A percentile compares a stretch with the other conserved stretches of the same genome.
Conservation (phyloP, 2,797 vertebrate genomes). For the Platalea minor region DNA sequence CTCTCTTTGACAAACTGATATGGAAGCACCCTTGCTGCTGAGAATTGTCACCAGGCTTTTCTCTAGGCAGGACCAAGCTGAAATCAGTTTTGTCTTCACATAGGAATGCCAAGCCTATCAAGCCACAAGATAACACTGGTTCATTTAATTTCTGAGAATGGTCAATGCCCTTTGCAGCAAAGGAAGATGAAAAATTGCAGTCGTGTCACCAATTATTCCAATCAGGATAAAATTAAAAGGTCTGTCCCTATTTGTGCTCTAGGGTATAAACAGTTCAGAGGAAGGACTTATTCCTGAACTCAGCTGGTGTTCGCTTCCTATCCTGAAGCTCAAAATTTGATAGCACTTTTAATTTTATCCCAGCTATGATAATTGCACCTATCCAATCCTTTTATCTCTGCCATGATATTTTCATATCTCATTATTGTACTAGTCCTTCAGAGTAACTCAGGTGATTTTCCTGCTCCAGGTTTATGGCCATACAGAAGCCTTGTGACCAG, state of each 20-base stretch:
- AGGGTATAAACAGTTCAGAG: not conserved
- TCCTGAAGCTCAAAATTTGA: not conserved
- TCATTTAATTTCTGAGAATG: not conserved
- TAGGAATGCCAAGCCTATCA: not conserved
- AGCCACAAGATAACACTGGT: not conserved
- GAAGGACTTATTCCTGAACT: not conserved
- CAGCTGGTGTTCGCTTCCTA: not conserved
- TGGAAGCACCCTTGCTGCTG: not conserved
- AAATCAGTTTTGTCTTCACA: not conserved
- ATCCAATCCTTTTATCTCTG: not conserved
- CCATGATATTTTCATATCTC: not conserved
- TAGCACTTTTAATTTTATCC: conserved; percentile 7
- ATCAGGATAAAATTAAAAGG: not conserved
- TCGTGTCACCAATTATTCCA: not conserved
- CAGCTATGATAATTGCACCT: not conserved
- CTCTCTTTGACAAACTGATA: not conserved
- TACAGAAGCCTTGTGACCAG: not conserved
- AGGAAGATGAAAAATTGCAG: not conserved
- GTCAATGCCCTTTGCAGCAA: not conserved
- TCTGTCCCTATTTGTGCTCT: not conserved
- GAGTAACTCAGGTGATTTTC: not conserved
- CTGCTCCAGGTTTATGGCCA: not conserved
- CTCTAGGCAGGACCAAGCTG: not conserved
- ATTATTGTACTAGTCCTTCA: not conserved
- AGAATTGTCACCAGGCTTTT: not conserved